Conservation (phyloP, 1,140 invertebrate genomes). For the Neodiprion fabricii region DNA sequence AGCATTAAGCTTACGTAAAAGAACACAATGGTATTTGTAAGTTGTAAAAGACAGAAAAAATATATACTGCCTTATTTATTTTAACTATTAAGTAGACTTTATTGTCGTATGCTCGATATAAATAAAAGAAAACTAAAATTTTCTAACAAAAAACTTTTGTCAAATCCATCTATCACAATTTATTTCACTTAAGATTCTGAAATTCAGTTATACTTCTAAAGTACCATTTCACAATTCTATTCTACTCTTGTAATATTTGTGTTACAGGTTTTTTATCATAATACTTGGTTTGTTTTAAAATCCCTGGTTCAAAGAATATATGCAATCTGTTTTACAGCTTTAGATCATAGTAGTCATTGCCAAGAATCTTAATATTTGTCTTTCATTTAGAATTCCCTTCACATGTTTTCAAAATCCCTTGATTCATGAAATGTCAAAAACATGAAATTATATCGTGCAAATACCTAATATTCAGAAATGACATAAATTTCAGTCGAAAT, state of each 20-base stretch:
- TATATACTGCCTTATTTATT: slow-evolving; percentile 60
- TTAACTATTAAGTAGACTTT: slow-evolving; percentile 49
- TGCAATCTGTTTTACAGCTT: too few species aligned
- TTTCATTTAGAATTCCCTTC: not conserved
- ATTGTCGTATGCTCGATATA: slow-evolving; percentile 48
- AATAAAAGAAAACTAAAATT: slow-evolving; percentile 47
- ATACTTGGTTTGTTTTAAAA: too few species aligned
- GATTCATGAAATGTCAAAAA: slow-evolving; percentile 36
- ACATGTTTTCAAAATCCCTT: slow-evolving; percentile 25
- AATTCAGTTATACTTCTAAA: too few species aligned
- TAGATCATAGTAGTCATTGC: too few species aligned
- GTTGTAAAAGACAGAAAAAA: slow-evolving; percentile 28
- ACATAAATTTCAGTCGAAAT: slow-evolving; percentile 13
- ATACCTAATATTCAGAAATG: slow-evolving; percentile 17
- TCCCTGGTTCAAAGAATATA: too few species aligned
- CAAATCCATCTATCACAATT: not conserved
- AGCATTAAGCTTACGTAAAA: slow-evolving; percentile 3
- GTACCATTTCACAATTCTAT: too few species aligned
- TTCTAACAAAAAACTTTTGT: slow-evolving; percentile 31
- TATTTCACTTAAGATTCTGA: too few species aligned
- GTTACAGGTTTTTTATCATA: too few species aligned
- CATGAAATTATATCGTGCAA: slow-evolving; percentile 44
- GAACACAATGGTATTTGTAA: slow-evolving; percentile 15
- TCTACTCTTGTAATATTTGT: not conserved
- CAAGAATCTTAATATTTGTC: not conserved